These are phyloP conservation scores for Periophthalmus modestus DNA, from an alignment of 2,113 vertebrate species.

Conservation along the genomic window DNA sequence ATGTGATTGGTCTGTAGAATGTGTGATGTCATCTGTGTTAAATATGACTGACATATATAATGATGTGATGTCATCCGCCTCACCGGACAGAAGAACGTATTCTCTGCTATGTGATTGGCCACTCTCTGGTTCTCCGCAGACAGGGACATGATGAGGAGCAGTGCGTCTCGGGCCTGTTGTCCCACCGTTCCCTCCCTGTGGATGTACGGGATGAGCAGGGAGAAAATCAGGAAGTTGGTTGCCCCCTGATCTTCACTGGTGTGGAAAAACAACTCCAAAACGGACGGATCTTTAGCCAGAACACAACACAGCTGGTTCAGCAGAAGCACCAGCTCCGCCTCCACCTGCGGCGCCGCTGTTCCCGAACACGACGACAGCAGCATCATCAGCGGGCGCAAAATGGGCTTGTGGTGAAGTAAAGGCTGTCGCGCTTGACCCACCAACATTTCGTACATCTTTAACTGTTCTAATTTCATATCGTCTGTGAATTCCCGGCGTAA, in stretches of 20 bases:
- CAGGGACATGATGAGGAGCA: constrained; percentile 96
- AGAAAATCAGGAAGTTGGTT: constrained; percentile 98
- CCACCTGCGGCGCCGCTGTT: constrained; percentile 73
- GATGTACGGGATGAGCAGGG: constrained; percentile 95
- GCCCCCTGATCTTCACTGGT: constrained; percentile 97
- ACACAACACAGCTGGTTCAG: constrained; percentile 93
- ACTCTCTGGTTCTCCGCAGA: constrained; percentile 91
- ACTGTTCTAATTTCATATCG: constrained; percentile 94
- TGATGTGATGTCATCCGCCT: constrained; percentile 24
- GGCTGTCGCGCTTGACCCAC: constrained; percentile 91
- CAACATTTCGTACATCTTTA: constrained; percentile 97
- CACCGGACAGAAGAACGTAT: constrained; percentile 97
- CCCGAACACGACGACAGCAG: constrained; percentile 90
- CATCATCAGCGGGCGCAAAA: constrained; percentile 96
- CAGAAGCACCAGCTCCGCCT: constrained; percentile 88
- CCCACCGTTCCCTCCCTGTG: constrained; percentile 93
- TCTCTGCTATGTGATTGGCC: constrained; percentile 89
- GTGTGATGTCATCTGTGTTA: no score
- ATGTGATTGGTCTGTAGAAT: no score
- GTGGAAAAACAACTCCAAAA: constrained; percentile 96
- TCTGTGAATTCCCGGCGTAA: constrained; percentile 92
- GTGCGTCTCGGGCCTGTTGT: constrained; percentile 91
- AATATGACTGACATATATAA: no score
- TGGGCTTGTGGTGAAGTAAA: constrained; percentile 93
- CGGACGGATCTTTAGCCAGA: constrained; percentile 91